phyloP scores from a whole-genome alignment of 2,797 vertebrate genomes.

The Gambusia yucatana region DNA sequence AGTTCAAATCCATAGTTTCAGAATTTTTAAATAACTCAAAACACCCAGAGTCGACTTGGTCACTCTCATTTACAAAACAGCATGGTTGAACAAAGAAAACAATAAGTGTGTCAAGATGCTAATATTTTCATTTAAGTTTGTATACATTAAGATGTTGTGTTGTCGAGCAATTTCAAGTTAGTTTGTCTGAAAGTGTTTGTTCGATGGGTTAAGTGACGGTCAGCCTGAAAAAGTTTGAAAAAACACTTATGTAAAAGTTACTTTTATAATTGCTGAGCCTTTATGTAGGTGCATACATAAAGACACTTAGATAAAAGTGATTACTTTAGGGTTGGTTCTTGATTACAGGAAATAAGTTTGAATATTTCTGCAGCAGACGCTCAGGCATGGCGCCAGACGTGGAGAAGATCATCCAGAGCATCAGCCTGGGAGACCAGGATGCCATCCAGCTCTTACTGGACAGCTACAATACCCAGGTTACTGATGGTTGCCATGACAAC shows the following conservation, averaged over 20 bases:
- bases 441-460: conserved; percentile 65
- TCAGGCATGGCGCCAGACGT: conserved; percentile 65
- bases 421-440: conserved; percentile 71
- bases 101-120: too few relatives aligned
- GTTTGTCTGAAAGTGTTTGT: too few relatives aligned
- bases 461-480: conserved; percentile 75
- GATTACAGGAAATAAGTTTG: not conserved
- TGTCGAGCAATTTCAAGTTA: too few relatives aligned
- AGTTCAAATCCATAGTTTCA: too few relatives aligned
- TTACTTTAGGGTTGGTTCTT: not conserved
- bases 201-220: too few relatives aligned
- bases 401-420: conserved; percentile 69
- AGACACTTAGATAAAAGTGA: not conserved
- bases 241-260: not conserved
- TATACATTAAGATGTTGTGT: too few relatives aligned
- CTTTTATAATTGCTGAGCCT: not conserved
- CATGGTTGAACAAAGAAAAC: too few relatives aligned
- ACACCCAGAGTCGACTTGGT: too few relatives aligned
- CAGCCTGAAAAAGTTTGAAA: too few relatives aligned
- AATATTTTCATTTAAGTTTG: too few relatives aligned
- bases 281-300: not conserved
- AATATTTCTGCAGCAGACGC: not conserved
- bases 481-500: conserved; percentile 23
- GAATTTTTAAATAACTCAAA: too few relatives aligned
- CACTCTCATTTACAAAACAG: too few relatives aligned